Conservation (phyloP, 2,113 vertebrate genomes). For the Formicarius rufipectus region DNA sequence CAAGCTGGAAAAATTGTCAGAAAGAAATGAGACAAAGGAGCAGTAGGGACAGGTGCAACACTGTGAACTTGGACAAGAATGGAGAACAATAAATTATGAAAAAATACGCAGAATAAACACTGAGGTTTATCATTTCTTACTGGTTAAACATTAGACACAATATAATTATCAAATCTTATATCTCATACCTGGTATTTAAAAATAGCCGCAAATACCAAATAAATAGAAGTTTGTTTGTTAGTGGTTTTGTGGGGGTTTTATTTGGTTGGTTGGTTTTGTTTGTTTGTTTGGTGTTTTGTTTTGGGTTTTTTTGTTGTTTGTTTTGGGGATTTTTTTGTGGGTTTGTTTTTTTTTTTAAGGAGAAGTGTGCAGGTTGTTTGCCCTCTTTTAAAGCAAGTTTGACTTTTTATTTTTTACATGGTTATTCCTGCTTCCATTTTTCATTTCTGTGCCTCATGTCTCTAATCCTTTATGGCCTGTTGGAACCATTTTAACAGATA, state of each 20-base stretch:
- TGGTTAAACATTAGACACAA: not conserved
- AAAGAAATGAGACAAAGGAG: not conserved
- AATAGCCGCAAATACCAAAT: not conserved
- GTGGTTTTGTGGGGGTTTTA: too few species aligned
- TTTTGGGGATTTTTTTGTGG: too few species aligned
- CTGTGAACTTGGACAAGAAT: not conserved
- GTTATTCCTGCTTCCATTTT: not conserved
- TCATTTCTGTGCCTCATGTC: not conserved
- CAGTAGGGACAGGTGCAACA: not conserved
- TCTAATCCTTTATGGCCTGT: not conserved
- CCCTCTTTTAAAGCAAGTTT: not conserved
- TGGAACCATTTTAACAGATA: not conserved
- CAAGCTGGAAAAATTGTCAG: not conserved
- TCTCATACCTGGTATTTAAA: not conserved
- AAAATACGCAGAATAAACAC: not conserved
- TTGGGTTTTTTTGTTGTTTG: too few species aligned
- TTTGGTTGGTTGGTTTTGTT: too few species aligned
- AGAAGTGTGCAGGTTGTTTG: not conserved
- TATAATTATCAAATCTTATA: not conserved
- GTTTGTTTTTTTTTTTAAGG: not conserved
- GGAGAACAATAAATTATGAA: not conserved
- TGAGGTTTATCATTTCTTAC: not conserved
- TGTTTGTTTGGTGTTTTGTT: too few species aligned
- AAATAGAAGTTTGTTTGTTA: not conserved
- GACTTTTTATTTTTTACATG: not conserved